Evolutionary conservation across 2,888 invertebrate genomes (phyloP), one percentile per base, ranked within the genome.

Genomic region (Hipparchia semele): DNA sequence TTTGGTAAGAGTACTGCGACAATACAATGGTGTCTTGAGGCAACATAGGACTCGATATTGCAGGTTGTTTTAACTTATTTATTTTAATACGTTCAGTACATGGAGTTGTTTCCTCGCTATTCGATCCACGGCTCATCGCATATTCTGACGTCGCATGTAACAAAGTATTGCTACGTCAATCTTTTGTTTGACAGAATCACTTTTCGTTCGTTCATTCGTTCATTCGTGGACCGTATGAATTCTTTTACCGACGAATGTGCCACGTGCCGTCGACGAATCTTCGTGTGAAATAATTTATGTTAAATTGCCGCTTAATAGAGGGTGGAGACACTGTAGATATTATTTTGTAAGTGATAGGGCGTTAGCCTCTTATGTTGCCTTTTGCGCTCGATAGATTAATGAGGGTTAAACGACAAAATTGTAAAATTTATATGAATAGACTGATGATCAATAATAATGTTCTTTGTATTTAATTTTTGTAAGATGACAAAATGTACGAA

Each of bases 361-460:
- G 83, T 86, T 83, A 81, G 8, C 79, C 83, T 91, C 92, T 88
- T 89, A 92, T 91, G 93, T 91, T 90, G 93, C 90, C 93, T 92
- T 80, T 82, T 89, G 88, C 82, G 88, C 90, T 82, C 80, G 80
- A 82, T 91, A 91, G 89, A 86, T 82, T 89, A 87, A 78, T 78
- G 76, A 87, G 86, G 89, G 89, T 90, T 87, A 89, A 91, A 91
- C 90, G 90, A 92, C 92, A 92, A 92, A 92, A 93, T 91, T 90
- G 90, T 90, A 90, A 91, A 91, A 90, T 87, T 86, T 90, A 91
- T 94, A 93, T 91, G 91, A 92, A 94, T 92, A 94, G 94, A 94
- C 94, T 94, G 94, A 94, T 92, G 90, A 89, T 92, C 90, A 92
- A 91, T 93, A 90, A 92, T 90, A 90, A 91, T 90, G 88, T 90